Base-by-base conservation (phyloP, 2,113 vertebrate genomes). In the Xiphias gladius region DNA sequence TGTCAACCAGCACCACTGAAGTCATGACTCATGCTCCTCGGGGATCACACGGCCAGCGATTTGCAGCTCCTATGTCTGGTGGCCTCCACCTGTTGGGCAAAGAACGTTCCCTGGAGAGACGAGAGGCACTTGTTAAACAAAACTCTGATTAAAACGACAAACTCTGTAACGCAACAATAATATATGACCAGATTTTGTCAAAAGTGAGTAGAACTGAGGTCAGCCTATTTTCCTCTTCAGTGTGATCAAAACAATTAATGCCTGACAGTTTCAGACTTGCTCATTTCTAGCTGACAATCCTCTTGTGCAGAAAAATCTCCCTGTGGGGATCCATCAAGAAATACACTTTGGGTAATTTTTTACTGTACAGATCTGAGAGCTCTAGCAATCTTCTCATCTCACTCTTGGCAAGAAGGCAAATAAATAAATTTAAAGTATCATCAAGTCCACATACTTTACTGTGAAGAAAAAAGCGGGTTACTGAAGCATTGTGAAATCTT, bases 1-100 rank as follows among this genome's bases (percentile, higher is more conserved):
- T 94, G 93, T 97, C 96, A 85, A 97, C 94, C 91, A 97, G 95
- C 82, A 96, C 94, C 92, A 96, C 97, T 46, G 98, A 98, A 91
- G 97, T 96, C 98, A 99, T 98, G 92, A 94, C 95, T 95, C 96
- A 97, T 96, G 92, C 95, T 96, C 92, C 73, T 79, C 85, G 67
- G 87, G 7, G 64, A 48, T 76, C 73, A 82, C 55, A 82, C 79
- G 77, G 70, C 63, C 41, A 12, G 43, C 20, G 41, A 55, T 67
- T 63, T 1, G 16, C 79, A 64, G 80, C 28, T 59, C 64, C 76
- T 73, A 84, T 7, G 59, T 68, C 66, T 74, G 72, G 82, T 35
- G 41, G 79, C 41, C 85, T 86, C 83, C 65, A 52, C 89, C 55
- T 24, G 76, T 73, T 48, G 39, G 69, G 37, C 14, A 41, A 66